phyloP scores from a whole-genome alignment of 2,113 vertebrate species.

The Dinomys branickii region DNA sequence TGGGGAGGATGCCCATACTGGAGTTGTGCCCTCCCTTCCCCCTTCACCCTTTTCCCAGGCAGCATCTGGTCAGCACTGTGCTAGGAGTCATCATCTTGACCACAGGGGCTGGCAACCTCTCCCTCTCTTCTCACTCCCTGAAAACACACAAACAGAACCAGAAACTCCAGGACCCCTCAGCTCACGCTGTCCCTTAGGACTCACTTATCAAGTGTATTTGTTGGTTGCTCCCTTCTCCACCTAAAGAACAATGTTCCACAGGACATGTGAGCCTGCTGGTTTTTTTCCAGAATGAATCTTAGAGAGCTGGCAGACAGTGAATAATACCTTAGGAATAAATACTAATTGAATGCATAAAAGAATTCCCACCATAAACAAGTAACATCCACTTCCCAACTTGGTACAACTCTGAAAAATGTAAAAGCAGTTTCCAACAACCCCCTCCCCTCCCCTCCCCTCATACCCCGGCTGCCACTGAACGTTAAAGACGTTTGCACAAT shows the following conservation, averaged over 20 bases:
- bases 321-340: background rate
- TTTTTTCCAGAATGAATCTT: background rate
- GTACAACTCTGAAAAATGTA: background rate
- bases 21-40: background rate
- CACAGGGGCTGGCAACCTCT: too few relatives aligned
- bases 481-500: background rate
- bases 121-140: background rate
- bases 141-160: background rate
- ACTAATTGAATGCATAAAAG: background rate
- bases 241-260: fast-evolving
- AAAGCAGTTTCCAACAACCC: background rate
- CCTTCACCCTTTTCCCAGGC: background rate
- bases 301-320: background rate
- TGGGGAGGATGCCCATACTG: too few relatives aligned
- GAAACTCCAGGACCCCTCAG: fast-evolving
- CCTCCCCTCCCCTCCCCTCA: fast-evolving
- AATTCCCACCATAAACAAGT: background rate
- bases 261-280: fast-evolving
- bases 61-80: background rate
- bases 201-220: background rate
- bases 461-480: too few relatives aligned
- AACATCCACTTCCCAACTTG: background rate
- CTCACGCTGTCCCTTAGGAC: background rate
- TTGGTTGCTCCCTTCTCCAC: background rate
- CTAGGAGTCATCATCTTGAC: too few relatives aligned